Evolutionary conservation across 2,113 vertebrate species (phyloP).

Genomic region (Bombycilla garrulus): DNA sequence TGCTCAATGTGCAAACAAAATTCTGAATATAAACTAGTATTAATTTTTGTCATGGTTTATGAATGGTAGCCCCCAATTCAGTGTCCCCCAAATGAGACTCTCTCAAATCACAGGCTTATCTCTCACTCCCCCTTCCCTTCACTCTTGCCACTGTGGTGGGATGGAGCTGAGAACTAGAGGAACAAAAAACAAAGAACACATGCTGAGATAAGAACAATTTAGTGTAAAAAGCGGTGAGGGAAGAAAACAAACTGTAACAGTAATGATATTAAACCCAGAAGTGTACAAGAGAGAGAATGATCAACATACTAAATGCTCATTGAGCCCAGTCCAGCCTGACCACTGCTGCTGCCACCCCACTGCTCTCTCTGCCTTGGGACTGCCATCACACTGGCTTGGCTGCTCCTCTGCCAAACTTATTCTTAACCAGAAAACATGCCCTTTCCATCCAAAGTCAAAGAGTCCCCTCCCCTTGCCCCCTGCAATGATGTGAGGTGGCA

Average conservation of each 20-base stretch:
- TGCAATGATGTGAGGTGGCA: not conserved
- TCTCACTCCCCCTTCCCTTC: not conserved
- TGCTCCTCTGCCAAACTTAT: rapidly evolving
- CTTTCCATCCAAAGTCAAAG: not conserved
- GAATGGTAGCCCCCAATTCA: too few relatives aligned
- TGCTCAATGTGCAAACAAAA: not conserved
- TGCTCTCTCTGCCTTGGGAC: rapidly evolving
- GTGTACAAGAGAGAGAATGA: not conserved
- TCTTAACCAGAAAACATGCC: rapidly evolving
- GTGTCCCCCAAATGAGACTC: rapidly evolving
- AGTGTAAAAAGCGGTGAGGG: not conserved
- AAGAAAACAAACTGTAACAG: not conserved
- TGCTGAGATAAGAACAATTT: not conserved
- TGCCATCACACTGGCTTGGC: too few relatives aligned
- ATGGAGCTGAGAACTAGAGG: not conserved
- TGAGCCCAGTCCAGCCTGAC: rapidly evolving
- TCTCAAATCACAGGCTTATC: not conserved
- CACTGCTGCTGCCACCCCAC: not conserved
- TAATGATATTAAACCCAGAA: not conserved
- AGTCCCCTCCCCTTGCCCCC: not conserved
- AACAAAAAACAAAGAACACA: not conserved
- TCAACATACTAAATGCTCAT: not conserved
- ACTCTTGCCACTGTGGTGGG: not conserved
- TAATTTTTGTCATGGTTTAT: not conserved
- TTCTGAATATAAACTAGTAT: not conserved